phyloP scores from a whole-genome alignment of 2,888 invertebrate species.

The Rhagonycha lutea region DNA sequence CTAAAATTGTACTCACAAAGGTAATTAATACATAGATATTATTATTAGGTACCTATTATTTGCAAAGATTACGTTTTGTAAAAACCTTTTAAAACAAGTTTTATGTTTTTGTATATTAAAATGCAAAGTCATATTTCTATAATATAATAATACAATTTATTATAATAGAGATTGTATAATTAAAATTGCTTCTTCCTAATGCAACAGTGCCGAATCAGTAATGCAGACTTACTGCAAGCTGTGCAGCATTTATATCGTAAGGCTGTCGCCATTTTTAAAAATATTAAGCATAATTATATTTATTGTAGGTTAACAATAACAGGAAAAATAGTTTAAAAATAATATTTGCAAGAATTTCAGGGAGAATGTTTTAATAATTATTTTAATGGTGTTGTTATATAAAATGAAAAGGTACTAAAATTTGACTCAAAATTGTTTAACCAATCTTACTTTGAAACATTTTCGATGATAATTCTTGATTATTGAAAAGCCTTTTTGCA shows the following conservation, averaged over 20 bases:
- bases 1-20: slow-evolving; percentile 8
- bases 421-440: not conserved
- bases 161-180: slow-evolving; percentile 33
- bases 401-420: not conserved
- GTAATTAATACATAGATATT: not conserved
- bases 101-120: slow-evolving; percentile 16
- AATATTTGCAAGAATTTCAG: slow-evolving; percentile 8
- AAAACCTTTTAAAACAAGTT: not conserved
- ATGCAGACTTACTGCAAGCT: slow-evolving; percentile 35
- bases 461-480: not conserved
- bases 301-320: slow-evolving; percentile 29
- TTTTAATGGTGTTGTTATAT: not conserved
- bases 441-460: slow-evolving; percentile 6
- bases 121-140: slow-evolving; percentile 8
- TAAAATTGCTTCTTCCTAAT: slow-evolving; percentile 50
- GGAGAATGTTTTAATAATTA: slow-evolving; percentile 3
- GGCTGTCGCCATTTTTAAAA: slow-evolving; percentile 51
- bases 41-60: not conserved
- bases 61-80: not conserved
- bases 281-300: slow-evolving; percentile 43
- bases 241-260: slow-evolving; percentile 47
- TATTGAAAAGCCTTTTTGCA: slow-evolving; percentile 21
- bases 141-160: slow-evolving; percentile 1
- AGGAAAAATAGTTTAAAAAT: slow-evolving; percentile 29
- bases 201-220: slow-evolving; percentile 43